Conservation (phyloP, 1,140 invertebrate species). For the Pygmarrhopalites habei region DNA sequence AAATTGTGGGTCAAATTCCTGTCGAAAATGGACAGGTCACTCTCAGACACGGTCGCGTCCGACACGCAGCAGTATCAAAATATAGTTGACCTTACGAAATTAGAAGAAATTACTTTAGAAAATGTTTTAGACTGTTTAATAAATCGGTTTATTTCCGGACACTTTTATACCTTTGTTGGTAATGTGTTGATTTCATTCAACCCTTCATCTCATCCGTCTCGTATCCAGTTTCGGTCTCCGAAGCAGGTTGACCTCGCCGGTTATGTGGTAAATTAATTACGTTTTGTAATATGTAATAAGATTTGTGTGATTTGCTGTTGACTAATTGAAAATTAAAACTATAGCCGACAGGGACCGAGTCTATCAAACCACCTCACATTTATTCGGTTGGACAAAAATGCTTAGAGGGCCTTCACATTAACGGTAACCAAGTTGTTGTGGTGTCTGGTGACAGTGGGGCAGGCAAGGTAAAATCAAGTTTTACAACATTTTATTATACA, state of each 20-base stretch:
- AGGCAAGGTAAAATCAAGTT: constrained; percentile 43
- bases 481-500: background rate
- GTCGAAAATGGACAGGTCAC: background rate
- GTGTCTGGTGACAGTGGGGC: constrained; percentile 48
- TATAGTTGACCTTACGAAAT: constrained; percentile 23
- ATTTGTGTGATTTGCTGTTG: no score
- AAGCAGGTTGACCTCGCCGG: no score
- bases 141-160: constrained; percentile 8
- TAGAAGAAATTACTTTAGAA: constrained; percentile 26
- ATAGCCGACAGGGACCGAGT: no score
- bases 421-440: constrained; percentile 44
- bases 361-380: constrained; percentile 27
- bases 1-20: background rate
- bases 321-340: no score
- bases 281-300: no score
- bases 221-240: no score
- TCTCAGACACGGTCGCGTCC: no score
- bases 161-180: constrained; percentile 29
- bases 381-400: constrained; percentile 26
- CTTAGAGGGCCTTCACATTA: constrained; percentile 13
- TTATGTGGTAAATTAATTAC: no score
- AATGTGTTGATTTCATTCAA: constrained; percentile 26
- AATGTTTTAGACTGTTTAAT: constrained; percentile 31
- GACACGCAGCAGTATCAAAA: background rate
- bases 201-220: constrained; percentile 11